Conservation (phyloP, 2,113 vertebrate genomes). For the Passer montanus region DNA sequence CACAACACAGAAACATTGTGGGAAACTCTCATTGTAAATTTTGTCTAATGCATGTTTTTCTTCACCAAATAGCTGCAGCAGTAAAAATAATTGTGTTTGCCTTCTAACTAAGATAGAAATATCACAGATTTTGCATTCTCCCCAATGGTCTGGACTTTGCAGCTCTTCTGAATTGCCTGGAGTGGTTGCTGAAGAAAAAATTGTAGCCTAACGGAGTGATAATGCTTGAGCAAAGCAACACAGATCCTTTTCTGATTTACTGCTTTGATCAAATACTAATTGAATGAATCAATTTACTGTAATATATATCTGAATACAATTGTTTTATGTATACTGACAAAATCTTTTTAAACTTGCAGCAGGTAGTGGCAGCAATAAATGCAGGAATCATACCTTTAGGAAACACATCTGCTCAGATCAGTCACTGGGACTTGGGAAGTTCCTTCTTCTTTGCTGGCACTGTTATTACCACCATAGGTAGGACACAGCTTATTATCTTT, state of each 20-base stretch:
- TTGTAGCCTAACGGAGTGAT: background rate
- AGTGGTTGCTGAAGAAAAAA: background rate
- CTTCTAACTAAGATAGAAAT: background rate
- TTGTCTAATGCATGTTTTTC: background rate
- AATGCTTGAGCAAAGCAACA: background rate
- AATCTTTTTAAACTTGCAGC: slow-evolving; percentile 86
- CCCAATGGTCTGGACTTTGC: background rate
- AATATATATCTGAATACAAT: slow-evolving; percentile 20
- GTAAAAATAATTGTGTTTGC: background rate
- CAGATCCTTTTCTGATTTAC: background rate
- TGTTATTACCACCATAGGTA: slow-evolving; percentile 99
- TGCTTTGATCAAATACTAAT: background rate
- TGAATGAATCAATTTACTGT: slow-evolving; percentile 2
- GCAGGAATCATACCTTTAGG: slow-evolving; percentile 93
- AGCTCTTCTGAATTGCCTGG: background rate
- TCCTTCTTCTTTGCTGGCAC: slow-evolving; percentile 99
- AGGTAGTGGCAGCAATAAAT: slow-evolving; percentile 94
- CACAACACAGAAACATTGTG: background rate
- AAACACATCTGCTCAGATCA: slow-evolving; percentile 90
- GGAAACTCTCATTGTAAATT: background rate
- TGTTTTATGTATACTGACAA: slow-evolving; percentile 70
- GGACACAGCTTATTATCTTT: slow-evolving; percentile 73
- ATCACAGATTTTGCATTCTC: background rate
- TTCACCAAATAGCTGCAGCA: background rate
- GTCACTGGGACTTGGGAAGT: slow-evolving; percentile 98